These are phyloP conservation scores for Chelonia mydas DNA, from an alignment of 2,797 vertebrate species.

Conservation along the genomic window DNA sequence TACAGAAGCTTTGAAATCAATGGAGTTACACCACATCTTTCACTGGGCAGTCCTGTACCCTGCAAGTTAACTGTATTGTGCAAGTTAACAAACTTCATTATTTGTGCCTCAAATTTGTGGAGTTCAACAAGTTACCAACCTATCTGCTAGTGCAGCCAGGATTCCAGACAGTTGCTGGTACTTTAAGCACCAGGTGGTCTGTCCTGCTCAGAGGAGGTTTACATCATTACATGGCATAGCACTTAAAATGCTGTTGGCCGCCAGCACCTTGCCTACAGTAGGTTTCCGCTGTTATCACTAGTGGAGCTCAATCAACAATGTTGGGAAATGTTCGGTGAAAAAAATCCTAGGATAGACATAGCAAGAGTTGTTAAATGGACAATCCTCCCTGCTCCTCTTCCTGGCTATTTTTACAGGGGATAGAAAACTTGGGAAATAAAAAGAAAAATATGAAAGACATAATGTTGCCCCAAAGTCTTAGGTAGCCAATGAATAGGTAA, in stretches of 20 bases:
- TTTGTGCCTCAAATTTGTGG: neutral
- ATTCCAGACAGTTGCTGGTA: neutral
- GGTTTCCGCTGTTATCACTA: neutral
- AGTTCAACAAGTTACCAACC: neutral
- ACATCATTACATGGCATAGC: rapidly evolving
- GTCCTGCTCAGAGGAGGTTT: neutral
- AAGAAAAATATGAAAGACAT: neutral
- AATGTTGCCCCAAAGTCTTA: neutral
- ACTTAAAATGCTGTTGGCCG: neutral
- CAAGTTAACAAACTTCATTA: neutral
- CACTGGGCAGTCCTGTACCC: neutral
- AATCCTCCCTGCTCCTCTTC: neutral
- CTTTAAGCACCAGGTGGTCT: neutral
- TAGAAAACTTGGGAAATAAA: neutral
- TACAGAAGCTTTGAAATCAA: neutral
- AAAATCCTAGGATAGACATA: neutral
- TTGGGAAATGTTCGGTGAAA: neutral
- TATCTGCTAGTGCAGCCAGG: neutral
- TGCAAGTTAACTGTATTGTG: neutral
- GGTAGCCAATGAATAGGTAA: conserved; percentile 14
- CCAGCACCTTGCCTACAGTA: neutral
- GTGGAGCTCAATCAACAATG: neutral
- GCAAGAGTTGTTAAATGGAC: neutral
- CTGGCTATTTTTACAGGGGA: neutral
- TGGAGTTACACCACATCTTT: neutral